Percentiles rank a stretch among this genome's conserved stretches.
phyloP scores from a whole-genome alignment of 2,797 vertebrate genomes.

The Apogon talboti region DNA sequence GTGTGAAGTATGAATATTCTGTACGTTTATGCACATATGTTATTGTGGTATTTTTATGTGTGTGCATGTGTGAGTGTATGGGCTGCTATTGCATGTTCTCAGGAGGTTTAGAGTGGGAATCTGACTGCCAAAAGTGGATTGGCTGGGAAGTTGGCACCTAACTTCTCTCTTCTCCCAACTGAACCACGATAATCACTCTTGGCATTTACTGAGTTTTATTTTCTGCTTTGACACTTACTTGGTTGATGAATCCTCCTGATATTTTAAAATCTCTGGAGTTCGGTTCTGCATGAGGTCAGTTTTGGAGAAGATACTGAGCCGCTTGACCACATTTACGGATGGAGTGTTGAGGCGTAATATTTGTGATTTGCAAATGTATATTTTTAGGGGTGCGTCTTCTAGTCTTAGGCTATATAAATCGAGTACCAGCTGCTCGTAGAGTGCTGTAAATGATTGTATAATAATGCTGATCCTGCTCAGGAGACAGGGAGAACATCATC shows the following conservation, averaged over 20 bases:
- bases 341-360: neutral
- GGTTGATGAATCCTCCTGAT: slow-evolving; percentile 78
- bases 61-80: slow-evolving; percentile 51
- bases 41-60: slow-evolving; percentile 58
- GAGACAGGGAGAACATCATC: no score
- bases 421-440: no score
- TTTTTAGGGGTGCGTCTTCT: slow-evolving; percentile 14
- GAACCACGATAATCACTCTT: slow-evolving; percentile 83
- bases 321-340: neutral
- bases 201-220: slow-evolving; percentile 81
- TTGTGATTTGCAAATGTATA: neutral
- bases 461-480: no score
- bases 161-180: slow-evolving; percentile 80
- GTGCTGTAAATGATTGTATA: no score
- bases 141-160: slow-evolving; percentile 81
- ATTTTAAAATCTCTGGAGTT: slow-evolving; percentile 64
- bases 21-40: slow-evolving; percentile 78
- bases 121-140: slow-evolving; percentile 81
- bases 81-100: slow-evolving; percentile 76
- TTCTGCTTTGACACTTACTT: slow-evolving; percentile 80
- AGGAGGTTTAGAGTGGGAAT: slow-evolving; percentile 78
- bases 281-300: slow-evolving; percentile 59
- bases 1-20: slow-evolving; percentile 74
- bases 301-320: slow-evolving; percentile 50
- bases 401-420: slow-evolving; percentile 7